Percentiles rank a stretch among this genome's conserved stretches.
These are phyloP conservation scores for Phragmatobia fuliginosa DNA, from an alignment of 2,888 invertebrate species.

Conservation along the genomic window DNA sequence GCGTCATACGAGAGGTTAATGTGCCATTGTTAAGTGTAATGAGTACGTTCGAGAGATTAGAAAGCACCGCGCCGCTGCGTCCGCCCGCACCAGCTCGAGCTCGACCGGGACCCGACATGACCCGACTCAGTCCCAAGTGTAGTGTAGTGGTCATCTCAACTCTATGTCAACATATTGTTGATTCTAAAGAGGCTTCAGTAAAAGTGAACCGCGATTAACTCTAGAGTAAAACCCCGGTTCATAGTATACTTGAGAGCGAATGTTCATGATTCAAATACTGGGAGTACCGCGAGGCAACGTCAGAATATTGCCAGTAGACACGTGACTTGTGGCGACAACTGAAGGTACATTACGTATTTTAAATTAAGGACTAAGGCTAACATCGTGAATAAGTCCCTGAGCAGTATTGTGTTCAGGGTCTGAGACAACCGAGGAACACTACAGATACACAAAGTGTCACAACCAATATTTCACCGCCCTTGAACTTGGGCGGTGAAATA, in stretches of 20 bases:
- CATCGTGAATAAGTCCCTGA: not conserved
- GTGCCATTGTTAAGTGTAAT: not conserved
- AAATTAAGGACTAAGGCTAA: not conserved
- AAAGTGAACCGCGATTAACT: not conserved
- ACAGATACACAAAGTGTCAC: not conserved
- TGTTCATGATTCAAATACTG: too few species aligned
- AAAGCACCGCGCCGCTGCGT: not conserved
- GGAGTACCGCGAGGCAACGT: not conserved
- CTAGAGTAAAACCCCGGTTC: not conserved
- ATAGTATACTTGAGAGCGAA: too few species aligned
- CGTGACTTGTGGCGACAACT: not conserved
- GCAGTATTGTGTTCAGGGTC: not conserved
- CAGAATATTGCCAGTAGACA: not conserved
- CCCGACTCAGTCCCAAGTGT: not conserved
- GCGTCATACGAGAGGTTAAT: not conserved
- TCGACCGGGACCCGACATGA: not conserved
- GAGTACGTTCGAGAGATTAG: conserved; percentile 1
- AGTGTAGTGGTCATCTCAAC: not conserved
- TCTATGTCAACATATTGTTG: not conserved
- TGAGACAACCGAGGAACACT: not conserved
- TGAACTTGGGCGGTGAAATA: not conserved
- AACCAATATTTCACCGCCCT: not conserved
- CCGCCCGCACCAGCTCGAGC: not conserved
- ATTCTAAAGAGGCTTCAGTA: not conserved
- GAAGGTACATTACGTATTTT: not conserved